These are phyloP conservation scores for Whitmania pigra DNA, from an alignment of 1,140 invertebrate species.

Conservation along the genomic window DNA sequence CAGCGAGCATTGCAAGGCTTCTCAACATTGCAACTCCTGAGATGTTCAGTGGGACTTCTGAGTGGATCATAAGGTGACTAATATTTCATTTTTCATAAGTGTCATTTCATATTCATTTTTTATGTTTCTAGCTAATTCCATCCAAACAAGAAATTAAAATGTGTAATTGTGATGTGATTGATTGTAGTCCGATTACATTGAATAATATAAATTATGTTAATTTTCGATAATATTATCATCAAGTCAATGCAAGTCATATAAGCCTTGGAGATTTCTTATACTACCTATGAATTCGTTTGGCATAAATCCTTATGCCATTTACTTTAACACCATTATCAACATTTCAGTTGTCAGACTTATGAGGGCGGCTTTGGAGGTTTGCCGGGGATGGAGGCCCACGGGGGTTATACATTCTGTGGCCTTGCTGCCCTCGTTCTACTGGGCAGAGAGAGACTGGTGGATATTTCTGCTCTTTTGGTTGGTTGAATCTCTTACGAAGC, in stretches of 20 bases:
- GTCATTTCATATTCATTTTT: too few species aligned
- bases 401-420: conserved; percentile 93
- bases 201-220: too few species aligned
- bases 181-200: too few species aligned
- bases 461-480: conserved; percentile 64
- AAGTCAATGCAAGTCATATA: too few species aligned
- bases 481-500: neutral
- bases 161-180: too few species aligned
- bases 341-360: conserved; percentile 77
- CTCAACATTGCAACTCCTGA: conserved; percentile 65
- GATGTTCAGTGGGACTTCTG: conserved; percentile 68
- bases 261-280: conserved; percentile 6
- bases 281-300: too few species aligned
- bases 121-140: too few species aligned
- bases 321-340: conserved; percentile 12
- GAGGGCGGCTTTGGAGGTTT: conserved; percentile 91
- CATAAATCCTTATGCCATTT: neutral
- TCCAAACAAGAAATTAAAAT: too few species aligned
- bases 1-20: conserved; percentile 69
- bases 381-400: conserved; percentile 92
- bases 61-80: conserved; percentile 66
- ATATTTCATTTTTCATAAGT: too few species aligned
- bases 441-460: conserved; percentile 61
- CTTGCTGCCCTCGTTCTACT: conserved; percentile 73
- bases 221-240: too few species aligned